A percentile compares a stretch with the other conserved stretches of the same genome.
Evolutionary conservation across 2,113 vertebrate genomes (phyloP).

Genomic region (Acanthisitta chloris): DNA sequence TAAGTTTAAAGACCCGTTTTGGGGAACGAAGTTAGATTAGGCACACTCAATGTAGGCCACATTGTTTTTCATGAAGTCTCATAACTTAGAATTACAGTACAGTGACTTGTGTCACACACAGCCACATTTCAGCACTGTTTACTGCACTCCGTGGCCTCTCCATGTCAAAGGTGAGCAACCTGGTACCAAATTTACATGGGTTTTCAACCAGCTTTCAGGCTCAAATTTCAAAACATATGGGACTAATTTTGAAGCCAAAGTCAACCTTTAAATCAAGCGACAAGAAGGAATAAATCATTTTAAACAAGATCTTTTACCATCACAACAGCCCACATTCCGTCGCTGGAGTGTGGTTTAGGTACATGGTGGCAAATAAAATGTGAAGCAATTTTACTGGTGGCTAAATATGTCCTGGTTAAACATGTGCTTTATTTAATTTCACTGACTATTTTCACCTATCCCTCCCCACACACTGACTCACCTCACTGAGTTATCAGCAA

Average conservation of each 20-base stretch:
- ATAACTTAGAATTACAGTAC: background rate
- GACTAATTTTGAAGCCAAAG: constrained; percentile 73
- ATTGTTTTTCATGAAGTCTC: background rate
- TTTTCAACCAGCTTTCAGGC: constrained; percentile 24
- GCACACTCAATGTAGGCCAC: background rate
- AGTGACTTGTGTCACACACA: background rate
- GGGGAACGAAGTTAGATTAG: background rate
- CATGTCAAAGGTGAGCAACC: constrained; percentile 38
- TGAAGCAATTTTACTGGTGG: background rate
- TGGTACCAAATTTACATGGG: constrained; percentile 38
- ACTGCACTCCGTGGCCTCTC: background rate
- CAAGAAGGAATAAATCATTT: constrained; percentile 67
- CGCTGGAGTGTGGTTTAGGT: background rate
- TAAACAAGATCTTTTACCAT: constrained; percentile 64
- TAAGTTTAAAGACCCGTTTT: constrained; percentile 24
- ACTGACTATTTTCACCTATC: background rate
- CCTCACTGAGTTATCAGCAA: background rate
- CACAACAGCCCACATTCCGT: constrained; percentile 33
- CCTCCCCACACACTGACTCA: background rate
- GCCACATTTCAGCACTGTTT: constrained; percentile 43
- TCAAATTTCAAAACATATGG: constrained; percentile 71
- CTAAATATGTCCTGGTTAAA: background rate
- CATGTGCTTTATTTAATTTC: background rate
- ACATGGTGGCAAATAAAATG: background rate
- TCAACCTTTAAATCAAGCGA: constrained; percentile 59